phyloP scores from a whole-genome alignment of 2,797 vertebrate species.

The Parauchenoglanis punctatus region DNA sequence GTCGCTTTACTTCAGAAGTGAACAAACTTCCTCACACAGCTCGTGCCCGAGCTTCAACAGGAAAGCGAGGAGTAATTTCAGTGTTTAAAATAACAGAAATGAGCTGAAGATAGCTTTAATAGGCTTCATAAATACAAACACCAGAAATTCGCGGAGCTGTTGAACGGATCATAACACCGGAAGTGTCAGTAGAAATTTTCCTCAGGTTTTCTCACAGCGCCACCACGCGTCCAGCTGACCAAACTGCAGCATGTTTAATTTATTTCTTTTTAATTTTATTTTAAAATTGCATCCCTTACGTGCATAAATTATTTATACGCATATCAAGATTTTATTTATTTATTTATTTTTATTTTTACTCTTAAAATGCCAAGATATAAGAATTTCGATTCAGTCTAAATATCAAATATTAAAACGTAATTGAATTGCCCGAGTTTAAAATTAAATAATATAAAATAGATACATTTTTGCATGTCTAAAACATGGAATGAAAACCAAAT shows the following conservation, averaged over 20 bases:
- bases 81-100: background rate
- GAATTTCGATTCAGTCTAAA: too few relatives aligned
- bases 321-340: too few relatives aligned
- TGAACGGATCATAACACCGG: constrained; percentile 7
- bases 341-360: too few relatives aligned
- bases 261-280: background rate
- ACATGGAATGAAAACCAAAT: too few relatives aligned
- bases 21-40: background rate
- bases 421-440: too few relatives aligned
- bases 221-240: background rate
- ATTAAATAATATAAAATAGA: too few relatives aligned
- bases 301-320: too few relatives aligned
- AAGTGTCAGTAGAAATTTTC: background rate
- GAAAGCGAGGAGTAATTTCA: background rate
- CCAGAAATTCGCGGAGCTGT: background rate
- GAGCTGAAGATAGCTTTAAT: background rate
- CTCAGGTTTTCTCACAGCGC: background rate
- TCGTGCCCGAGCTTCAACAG: background rate
- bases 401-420: too few relatives aligned
- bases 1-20: background rate
- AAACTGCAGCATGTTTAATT: background rate
- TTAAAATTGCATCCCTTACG: too few relatives aligned
- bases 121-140: background rate
- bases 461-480: too few relatives aligned
- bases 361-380: too few relatives aligned